Evolutionary conservation across 2,797 vertebrate genomes (phyloP).

Genomic region (Dendrocincla fuliginosa): DNA sequence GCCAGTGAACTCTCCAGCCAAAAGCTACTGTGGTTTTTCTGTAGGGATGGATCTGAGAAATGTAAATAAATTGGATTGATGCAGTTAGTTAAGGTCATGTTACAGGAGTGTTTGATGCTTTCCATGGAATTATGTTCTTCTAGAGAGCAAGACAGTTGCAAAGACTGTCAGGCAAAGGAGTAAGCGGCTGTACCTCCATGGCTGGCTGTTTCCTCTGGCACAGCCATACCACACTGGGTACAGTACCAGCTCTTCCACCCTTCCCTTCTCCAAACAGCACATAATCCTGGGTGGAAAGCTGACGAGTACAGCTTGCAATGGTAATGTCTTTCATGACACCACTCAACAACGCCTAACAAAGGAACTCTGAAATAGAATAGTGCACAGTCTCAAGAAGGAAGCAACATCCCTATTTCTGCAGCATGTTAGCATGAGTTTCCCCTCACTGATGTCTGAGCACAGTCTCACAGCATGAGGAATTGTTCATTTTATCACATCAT

Average conservation of each 20-base stretch:
- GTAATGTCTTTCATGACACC: background rate
- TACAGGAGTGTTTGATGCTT: background rate
- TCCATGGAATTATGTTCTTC: background rate
- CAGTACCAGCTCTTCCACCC: background rate
- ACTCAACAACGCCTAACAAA: background rate
- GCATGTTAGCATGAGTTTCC: background rate
- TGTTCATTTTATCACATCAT: background rate
- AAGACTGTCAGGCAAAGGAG: background rate
- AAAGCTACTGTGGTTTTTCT: background rate
- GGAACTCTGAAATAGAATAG: background rate
- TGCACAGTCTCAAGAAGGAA: background rate
- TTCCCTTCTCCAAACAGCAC: background rate
- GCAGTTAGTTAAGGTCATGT: background rate
- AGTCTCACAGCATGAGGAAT: background rate
- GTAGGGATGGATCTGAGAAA: background rate
- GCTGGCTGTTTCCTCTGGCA: background rate
- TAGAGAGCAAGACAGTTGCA: background rate
- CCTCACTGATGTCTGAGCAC: background rate
- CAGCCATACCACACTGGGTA: background rate
- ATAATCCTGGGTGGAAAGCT: background rate
- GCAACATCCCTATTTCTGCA: background rate
- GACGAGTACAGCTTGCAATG: background rate
- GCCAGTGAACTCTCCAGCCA: background rate
- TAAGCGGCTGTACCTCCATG: background rate
- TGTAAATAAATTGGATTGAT: background rate